Base-by-base conservation (phyloP, 2,888 invertebrate species). In the Neuroscelio doddi region DNA sequence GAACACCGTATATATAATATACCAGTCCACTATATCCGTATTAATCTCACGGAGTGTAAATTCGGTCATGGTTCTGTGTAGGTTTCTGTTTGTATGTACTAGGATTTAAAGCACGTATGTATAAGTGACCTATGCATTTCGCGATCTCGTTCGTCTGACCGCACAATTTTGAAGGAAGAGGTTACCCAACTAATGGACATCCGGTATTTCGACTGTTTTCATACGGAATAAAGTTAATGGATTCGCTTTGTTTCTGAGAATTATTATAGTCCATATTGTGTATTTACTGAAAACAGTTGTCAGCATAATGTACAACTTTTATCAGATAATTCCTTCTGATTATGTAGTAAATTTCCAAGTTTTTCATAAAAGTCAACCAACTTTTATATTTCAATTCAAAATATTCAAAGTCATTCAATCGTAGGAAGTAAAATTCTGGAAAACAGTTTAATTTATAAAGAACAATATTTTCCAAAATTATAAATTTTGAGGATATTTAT, bases 171-270 rank as follows among this genome's bases (percentile, higher is more conserved):
- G 52, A 55, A 39, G 55, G 56, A 71, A 69, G 74, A 70, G 68
- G 64, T 67, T 68, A 58, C 69, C 66, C 70, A 70, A 73, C 79
- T 83, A 83, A 83, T 81, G 83, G 77, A 81, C 80, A 74, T 79
- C 77, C 78, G 80, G 76, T 71, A 78, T 79, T 80, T 72, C 61
- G 68, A 65, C 57, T 70, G 66, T 73, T 76, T 76, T 76, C 71
- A 73, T 65, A 66, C 70, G 72, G 74, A 77, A 78, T 78, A 69
- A 73, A 75, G 62, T 53, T 55, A 56, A 56, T 55, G 51, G 21
- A 16, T 51, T n/a, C n/a, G n/a, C n/a, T n/a, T n/a, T 38, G 52
- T 34, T 15, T 4, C 16, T 12, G 36, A 36, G 29, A 17, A 21
- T 14, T 34, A 36, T 12, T n/a, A 16, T 14, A n/a, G n/a, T n/a